These are phyloP conservation scores for Acleris holmiana DNA, from an alignment of 2,888 invertebrate species.

Conservation along the genomic window DNA sequence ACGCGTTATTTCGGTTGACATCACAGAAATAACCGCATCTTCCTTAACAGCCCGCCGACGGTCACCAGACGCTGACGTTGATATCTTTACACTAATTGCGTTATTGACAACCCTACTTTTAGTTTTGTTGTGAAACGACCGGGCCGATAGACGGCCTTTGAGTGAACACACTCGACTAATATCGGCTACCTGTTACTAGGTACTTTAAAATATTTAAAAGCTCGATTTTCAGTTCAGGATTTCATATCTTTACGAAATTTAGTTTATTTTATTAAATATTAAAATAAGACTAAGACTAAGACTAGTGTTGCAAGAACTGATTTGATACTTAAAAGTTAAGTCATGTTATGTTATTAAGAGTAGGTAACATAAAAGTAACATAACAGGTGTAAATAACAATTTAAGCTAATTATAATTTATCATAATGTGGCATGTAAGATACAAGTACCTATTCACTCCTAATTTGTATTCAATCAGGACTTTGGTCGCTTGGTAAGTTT, in stretches of 20 bases:
- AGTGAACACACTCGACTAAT: conserved; percentile 22
- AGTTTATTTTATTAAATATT: too few species aligned
- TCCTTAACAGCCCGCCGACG: conserved; percentile 66
- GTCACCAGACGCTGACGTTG: conserved; percentile 76
- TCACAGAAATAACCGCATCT: conserved; percentile 80
- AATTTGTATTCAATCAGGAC: conserved; percentile 61
- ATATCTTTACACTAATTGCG: conserved; percentile 81
- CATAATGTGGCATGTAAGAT: conserved; percentile 57
- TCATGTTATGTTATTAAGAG: too few species aligned
- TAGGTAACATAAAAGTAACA: too few species aligned
- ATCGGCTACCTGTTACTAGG: neutral
- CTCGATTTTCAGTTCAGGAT: too few species aligned
- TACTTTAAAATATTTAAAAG: too few species aligned
- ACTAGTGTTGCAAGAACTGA: too few species aligned
- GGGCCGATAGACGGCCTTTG: conserved; percentile 39
- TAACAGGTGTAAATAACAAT: conserved; percentile 37
- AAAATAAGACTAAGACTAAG: too few species aligned
- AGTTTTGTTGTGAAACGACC: conserved; percentile 65
- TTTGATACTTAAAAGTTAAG: too few species aligned
- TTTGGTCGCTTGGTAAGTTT: conserved; percentile 55
- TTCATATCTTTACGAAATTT: too few species aligned
- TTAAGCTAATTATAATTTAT: conserved; percentile 46
- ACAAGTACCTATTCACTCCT: conserved; percentile 46
- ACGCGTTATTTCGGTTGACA: conserved; percentile 81
- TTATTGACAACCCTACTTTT: conserved; percentile 77